Evolutionary conservation across 2,113 vertebrate species (phyloP).

Genomic region (Atrichornis clamosus): DNA sequence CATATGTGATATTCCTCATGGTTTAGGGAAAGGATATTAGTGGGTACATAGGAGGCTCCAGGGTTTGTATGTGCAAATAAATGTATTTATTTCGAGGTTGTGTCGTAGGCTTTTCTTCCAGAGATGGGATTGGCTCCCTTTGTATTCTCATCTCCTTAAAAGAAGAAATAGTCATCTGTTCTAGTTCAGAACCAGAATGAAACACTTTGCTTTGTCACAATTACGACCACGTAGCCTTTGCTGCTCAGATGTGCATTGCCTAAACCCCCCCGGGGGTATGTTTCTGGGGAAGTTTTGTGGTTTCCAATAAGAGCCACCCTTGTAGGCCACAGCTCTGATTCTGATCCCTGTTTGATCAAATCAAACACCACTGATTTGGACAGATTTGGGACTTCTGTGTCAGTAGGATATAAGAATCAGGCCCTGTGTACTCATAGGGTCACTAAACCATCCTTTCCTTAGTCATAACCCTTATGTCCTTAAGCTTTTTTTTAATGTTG

Average conservation of each 20-base stretch:
- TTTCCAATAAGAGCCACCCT: not conserved
- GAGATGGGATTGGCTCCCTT: not conserved
- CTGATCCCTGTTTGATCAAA: not conserved
- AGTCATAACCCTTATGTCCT: not conserved
- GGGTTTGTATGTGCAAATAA: slow-evolving; percentile 14
- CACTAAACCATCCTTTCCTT: not conserved
- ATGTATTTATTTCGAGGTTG: slow-evolving; percentile 20
- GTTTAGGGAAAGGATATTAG: slow-evolving; percentile 18
- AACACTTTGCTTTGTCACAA: slow-evolving; percentile 3
- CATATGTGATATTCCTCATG: slow-evolving; percentile 1
- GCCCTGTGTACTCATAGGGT: not conserved
- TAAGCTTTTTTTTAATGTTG: not conserved
- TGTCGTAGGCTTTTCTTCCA: not conserved
- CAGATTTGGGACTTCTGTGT: not conserved
- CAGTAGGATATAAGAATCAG: not conserved
- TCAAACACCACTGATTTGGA: not conserved
- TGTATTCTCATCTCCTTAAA: not conserved
- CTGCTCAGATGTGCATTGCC: not conserved
- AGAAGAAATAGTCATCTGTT: not conserved
- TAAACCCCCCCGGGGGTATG: not conserved
- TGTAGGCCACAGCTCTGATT: not conserved
- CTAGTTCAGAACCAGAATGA: not conserved
- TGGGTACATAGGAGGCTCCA: not conserved
- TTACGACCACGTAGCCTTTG: not conserved
- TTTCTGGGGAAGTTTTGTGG: not conserved